Conservation (phyloP, 1,140 invertebrate genomes). For the Drosophila subobscura region DNA sequence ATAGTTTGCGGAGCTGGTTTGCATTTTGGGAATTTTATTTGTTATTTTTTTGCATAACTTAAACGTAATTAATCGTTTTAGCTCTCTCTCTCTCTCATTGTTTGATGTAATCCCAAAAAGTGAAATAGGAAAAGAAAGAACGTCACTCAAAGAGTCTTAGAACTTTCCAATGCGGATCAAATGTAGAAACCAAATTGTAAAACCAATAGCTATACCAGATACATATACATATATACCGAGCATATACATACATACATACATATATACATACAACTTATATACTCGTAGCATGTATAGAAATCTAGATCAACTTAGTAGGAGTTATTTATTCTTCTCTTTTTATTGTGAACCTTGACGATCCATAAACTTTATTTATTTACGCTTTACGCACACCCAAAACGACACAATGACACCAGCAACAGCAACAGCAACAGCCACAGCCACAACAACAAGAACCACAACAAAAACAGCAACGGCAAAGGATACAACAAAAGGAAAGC, state of each 20-base stretch:
- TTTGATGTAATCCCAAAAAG: too few relatives aligned
- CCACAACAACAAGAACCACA: constrained; percentile 15
- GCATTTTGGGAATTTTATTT: too few relatives aligned
- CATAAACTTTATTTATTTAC: constrained; percentile 6
- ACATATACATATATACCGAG: background rate
- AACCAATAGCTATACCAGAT: constrained; percentile 1
- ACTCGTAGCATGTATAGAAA: background rate
- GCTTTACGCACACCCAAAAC: constrained; percentile 7
- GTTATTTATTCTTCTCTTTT: background rate
- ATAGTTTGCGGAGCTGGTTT: too few relatives aligned
- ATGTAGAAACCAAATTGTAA: too few relatives aligned
- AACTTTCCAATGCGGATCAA: too few relatives aligned
- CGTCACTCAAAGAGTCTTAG: too few relatives aligned
- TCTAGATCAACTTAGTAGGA: constrained; percentile 4
- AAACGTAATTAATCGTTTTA: too few relatives aligned
- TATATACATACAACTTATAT: background rate
- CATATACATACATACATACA: constrained; percentile 8
- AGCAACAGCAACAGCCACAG: constrained; percentile 30
- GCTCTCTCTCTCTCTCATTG: too few relatives aligned
- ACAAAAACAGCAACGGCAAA: constrained; percentile 24
- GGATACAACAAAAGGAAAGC: constrained; percentile 33
- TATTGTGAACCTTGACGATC: background rate
- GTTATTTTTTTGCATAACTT: too few relatives aligned
- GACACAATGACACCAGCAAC: constrained; percentile 30
- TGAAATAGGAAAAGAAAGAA: too few relatives aligned